Conservation (phyloP, 2,888 invertebrate genomes). For the Drosophila fungiperda region DNA sequence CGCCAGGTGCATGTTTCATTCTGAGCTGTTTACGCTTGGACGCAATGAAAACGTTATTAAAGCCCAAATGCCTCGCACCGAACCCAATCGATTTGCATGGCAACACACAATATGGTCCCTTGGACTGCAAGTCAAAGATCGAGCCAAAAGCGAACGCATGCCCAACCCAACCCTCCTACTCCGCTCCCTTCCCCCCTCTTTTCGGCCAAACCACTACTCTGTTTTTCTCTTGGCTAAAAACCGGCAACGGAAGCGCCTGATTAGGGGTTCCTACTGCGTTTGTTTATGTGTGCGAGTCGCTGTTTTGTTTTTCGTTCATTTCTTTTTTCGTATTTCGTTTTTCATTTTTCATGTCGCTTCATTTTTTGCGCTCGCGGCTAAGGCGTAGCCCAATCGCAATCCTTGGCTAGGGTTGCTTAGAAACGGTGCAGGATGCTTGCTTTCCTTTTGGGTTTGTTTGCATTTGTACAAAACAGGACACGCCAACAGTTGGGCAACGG, state of each 20-base stretch:
- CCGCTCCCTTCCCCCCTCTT: background rate
- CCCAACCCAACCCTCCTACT: slow-evolving; percentile 1
- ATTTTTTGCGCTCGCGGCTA: slow-evolving; percentile 37
- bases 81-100: slow-evolving; percentile 69
- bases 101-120: slow-evolving; percentile 54
- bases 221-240: slow-evolving; percentile 2
- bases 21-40: slow-evolving; percentile 8
- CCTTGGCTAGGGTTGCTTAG: slow-evolving; percentile 60
- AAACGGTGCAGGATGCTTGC: slow-evolving; percentile 39
- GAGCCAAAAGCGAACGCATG: slow-evolving; percentile 6
- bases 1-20: slow-evolving; percentile 55
- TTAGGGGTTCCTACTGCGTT: slow-evolving; percentile 62
- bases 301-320: slow-evolving; percentile 7
- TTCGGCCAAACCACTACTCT: background rate
- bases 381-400: slow-evolving; percentile 58
- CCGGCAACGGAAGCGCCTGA: slow-evolving; percentile 64
- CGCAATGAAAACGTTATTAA: slow-evolving; percentile 23
- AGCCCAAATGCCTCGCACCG: slow-evolving; percentile 1
- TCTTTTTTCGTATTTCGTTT: background rate
- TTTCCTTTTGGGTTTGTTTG: slow-evolving; percentile 70
- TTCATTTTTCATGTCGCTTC: background rate
- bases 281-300: slow-evolving; percentile 32
- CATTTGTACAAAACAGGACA: slow-evolving; percentile 59
- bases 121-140: slow-evolving; percentile 33
- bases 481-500: background rate